phyloP scores from a whole-genome alignment of 2,113 vertebrate genomes.

The Coregonus clupeaformis region DNA sequence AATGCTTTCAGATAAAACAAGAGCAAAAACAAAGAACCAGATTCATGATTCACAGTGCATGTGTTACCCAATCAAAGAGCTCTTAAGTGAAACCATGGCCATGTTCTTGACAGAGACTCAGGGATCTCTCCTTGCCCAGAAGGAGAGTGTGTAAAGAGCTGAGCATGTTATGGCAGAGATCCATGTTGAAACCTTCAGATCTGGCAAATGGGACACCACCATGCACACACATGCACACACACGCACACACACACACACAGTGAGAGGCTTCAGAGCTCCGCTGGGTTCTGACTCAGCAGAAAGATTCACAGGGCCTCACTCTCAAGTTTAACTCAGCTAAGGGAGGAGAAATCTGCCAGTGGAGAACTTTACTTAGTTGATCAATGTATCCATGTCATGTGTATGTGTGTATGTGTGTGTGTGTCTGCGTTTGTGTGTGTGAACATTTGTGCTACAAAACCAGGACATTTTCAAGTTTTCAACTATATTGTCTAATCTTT shows the following conservation, averaged over 20 bases:
- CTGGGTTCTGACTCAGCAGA: slow-evolving; percentile 13
- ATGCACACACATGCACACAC: slow-evolving; percentile 1
- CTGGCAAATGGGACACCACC: neutral
- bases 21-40: slow-evolving; percentile 55
- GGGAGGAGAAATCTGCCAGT: neutral
- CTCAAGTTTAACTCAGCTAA: slow-evolving; percentile 3
- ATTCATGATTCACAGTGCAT: slow-evolving; percentile 59
- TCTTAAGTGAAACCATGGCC: slow-evolving; percentile 63
- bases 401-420: no score
- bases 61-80: slow-evolving; percentile 55
- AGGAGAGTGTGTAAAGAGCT: slow-evolving; percentile 44
- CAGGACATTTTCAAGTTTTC: neutral
- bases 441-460: neutral
- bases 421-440: no score
- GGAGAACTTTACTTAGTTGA: neutral
- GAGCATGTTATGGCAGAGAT: slow-evolving; percentile 3
- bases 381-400: neutral
- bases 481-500: neutral
- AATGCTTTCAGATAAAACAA: slow-evolving; percentile 13
- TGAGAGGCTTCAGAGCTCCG: slow-evolving; percentile 8
- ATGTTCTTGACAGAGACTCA: slow-evolving; percentile 48
- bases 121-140: slow-evolving; percentile 46
- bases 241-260: slow-evolving; percentile 17
- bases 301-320: slow-evolving; percentile 4
- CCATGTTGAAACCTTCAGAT: slow-evolving; percentile 7